phyloP scores from a whole-genome alignment of 2,113 vertebrate species.

The Mirza zaza region DNA sequence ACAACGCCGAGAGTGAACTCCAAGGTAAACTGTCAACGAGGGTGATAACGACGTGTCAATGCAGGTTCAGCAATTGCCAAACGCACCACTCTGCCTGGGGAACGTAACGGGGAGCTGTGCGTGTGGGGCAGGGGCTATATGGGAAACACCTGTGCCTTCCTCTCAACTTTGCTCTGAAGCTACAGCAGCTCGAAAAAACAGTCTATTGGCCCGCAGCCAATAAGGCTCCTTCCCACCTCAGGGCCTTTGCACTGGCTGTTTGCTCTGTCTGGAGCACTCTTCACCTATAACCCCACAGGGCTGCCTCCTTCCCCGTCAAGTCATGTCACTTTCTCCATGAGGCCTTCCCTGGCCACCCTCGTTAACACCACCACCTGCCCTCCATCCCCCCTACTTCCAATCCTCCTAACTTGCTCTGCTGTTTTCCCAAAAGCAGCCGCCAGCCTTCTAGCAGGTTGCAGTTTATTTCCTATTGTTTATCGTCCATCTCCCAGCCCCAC shows the following conservation, averaged over 20 bases:
- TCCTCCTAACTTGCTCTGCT: not conserved
- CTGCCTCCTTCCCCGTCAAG: not conserved
- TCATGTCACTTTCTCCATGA: not conserved
- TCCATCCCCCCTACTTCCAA: not conserved
- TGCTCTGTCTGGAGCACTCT: not conserved
- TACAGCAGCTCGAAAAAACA: no score
- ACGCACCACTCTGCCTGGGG: not conserved
- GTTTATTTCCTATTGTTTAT: not conserved
- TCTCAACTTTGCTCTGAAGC: no score
- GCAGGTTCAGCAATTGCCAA: not conserved
- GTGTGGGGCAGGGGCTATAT: no score
- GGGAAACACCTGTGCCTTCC: no score
- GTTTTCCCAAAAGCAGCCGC: not conserved
- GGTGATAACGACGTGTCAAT: not conserved
- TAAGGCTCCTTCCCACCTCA: not conserved
- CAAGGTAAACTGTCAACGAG: not conserved
- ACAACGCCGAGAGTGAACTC: not conserved
- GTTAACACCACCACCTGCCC: not conserved
- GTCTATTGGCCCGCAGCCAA: no score
- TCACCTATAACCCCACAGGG: not conserved
- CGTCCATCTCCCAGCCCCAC: no score
- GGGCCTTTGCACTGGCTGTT: not conserved
- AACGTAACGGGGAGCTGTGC: no score
- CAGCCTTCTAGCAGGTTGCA: not conserved
- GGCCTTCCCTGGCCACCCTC: not conserved